Conservation (phyloP, 2,797 vertebrate species). For the Poecilia velifera region DNA sequence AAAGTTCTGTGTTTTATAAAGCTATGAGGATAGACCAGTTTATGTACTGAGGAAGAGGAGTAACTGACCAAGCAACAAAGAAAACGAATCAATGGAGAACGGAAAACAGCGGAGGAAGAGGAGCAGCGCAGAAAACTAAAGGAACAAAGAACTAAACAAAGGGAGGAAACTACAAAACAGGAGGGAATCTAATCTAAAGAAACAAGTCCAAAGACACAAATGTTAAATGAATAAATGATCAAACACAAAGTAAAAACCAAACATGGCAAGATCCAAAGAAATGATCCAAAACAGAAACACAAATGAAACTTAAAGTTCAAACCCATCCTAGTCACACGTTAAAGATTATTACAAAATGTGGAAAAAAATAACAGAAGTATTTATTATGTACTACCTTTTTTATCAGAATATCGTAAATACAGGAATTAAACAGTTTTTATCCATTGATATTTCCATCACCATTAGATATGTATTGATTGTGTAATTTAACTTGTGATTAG, state of each 20-base stretch:
- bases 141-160: neutral
- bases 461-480: slow-evolving; percentile 31
- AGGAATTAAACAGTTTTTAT: neutral
- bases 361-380: too few species aligned
- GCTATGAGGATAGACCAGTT: neutral
- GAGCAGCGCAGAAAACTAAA: neutral
- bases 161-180: neutral
- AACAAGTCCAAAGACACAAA: neutral
- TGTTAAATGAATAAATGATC: neutral
- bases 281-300: neutral
- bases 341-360: neutral
- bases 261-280: neutral
- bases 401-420: neutral
- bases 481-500: slow-evolving; percentile 6
- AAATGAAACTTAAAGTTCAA: neutral
- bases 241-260: neutral
- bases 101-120: neutral
- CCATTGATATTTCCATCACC: neutral
- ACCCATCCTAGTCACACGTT: neutral
- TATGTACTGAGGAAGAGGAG: neutral
- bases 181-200: neutral
- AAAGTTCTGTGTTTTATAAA: neutral
- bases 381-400: slow-evolving; percentile 12
- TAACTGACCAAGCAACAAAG: neutral
- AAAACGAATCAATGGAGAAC: neutral